A percentile compares a stretch with the other conserved stretches of the same genome.
phyloP scores from a whole-genome alignment of 2,888 invertebrate genomes.

The Zelleria hepariella region DNA sequence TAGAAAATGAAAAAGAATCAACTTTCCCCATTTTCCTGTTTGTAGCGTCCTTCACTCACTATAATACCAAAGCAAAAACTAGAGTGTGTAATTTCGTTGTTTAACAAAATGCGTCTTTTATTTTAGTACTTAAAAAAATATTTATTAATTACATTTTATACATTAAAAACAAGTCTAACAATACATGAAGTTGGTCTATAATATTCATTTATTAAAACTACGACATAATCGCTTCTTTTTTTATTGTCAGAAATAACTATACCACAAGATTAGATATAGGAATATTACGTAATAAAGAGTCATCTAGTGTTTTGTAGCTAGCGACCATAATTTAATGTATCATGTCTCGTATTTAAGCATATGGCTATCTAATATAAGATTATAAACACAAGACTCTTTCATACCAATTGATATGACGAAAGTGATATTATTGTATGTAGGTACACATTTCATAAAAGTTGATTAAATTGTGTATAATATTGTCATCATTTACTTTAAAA shows the following conservation, averaged over 20 bases:
- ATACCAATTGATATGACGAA: slow-evolving; percentile 39
- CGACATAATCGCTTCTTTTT: too few species aligned
- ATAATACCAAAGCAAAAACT: neutral
- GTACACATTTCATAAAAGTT: neutral
- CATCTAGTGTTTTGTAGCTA: too few species aligned
- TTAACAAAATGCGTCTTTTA: neutral
- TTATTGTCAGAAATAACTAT: neutral
- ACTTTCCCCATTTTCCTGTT: neutral
- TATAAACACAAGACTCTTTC: neutral
- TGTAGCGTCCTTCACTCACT: neutral
- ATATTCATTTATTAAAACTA: too few species aligned
- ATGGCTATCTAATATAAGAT: neutral
- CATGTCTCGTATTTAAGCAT: neutral
- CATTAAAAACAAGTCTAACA: neutral
- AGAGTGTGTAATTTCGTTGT: neutral
- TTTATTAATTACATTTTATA: neutral
- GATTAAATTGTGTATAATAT: neutral
- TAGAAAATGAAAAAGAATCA: neutral
- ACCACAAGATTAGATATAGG: too few species aligned
- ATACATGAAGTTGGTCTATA: neutral
- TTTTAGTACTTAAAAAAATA: neutral
- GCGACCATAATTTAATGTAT: neutral
- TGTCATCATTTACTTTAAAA: neutral
- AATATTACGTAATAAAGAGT: too few species aligned
- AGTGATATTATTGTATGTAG: slow-evolving; percentile 32